Conservation (phyloP, 2,888 invertebrate genomes). For the Crocallis elinguaria region DNA sequence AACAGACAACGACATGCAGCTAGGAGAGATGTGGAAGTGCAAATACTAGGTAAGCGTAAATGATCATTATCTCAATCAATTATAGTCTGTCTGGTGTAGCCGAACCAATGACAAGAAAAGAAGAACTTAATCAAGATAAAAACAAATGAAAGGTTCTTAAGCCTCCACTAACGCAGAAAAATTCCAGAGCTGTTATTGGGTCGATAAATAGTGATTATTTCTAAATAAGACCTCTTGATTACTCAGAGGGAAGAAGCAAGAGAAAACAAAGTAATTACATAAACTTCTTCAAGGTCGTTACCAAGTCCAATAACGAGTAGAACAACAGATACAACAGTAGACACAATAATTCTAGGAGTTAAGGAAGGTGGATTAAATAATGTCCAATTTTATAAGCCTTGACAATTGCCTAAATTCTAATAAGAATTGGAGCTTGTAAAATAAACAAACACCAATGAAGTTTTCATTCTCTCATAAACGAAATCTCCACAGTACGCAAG, state of each 20-base stretch:
- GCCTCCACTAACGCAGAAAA: slow-evolving; percentile 7
- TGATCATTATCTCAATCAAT: too few species aligned
- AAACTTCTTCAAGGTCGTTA: slow-evolving; percentile 8
- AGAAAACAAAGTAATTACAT: slow-evolving; percentile 19
- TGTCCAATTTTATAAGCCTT: slow-evolving; percentile 6
- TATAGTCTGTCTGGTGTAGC: too few species aligned
- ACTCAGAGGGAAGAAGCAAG: slow-evolving; percentile 3
- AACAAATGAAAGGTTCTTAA: slow-evolving; percentile 4
- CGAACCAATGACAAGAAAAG: too few species aligned
- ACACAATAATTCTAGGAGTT: slow-evolving; percentile 6
- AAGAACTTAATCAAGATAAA: neutral
- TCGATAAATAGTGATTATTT: slow-evolving; percentile 25
- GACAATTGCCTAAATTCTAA: slow-evolving; percentile 4
- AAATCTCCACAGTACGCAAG: slow-evolving; percentile 7
- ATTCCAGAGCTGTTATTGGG: slow-evolving; percentile 6
- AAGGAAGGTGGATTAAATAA: slow-evolving; percentile 10
- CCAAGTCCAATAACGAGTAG: slow-evolving; percentile 4
- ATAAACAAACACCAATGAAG: slow-evolving; percentile 7
- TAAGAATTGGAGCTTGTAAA: slow-evolving; percentile 14
- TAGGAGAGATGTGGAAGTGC: slow-evolving; percentile 90
- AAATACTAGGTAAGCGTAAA: slow-evolving; percentile 86
- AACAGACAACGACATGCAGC: slow-evolving; percentile 93
- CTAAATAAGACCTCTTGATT: slow-evolving; percentile 17
- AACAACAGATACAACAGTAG: neutral
- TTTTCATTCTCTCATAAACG: neutral